Conservation (phyloP, 2,888 invertebrate genomes). For the Coleophora flavipennella region DNA sequence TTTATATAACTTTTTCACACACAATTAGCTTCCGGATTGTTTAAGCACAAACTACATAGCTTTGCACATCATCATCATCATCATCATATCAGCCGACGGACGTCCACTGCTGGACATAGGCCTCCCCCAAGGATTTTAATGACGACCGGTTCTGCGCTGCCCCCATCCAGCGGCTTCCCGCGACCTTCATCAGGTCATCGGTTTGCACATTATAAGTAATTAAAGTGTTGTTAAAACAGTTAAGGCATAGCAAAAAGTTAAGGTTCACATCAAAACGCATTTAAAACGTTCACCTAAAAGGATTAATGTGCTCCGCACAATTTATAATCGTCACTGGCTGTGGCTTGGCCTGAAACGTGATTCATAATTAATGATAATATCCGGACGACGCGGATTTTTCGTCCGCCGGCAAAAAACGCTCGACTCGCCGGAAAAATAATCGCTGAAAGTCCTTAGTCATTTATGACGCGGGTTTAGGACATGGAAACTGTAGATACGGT, state of each 20-base stretch:
- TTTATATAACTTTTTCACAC: too few relatives aligned
- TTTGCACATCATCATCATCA: too few relatives aligned
- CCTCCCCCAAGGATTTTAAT: too few relatives aligned
- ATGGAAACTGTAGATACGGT: conserved; percentile 2
- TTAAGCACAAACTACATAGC: too few relatives aligned
- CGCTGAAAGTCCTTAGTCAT: conserved; percentile 47
- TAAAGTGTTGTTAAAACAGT: too few relatives aligned
- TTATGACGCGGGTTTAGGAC: conserved; percentile 38
- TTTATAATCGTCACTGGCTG: conserved; percentile 45
- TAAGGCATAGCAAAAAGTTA: neutral
- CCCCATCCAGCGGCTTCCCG: too few relatives aligned
- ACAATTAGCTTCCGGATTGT: too few relatives aligned
- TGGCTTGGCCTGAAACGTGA: conserved; percentile 39
- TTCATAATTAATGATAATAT: conserved; percentile 72
- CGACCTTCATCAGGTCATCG: too few relatives aligned
- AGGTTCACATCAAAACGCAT: conserved; percentile 1
- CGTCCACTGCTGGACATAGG: too few relatives aligned
- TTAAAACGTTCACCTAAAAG: conserved; percentile 5
- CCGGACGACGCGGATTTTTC: conserved; percentile 59
- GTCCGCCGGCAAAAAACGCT: conserved; percentile 49
- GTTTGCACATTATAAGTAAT: too few relatives aligned
- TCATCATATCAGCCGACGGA: too few relatives aligned
- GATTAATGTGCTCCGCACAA: conserved; percentile 20
- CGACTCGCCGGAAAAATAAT: conserved; percentile 53
- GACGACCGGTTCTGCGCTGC: too few relatives aligned